Percentiles rank a stretch among this genome's conserved stretches.
phyloP scores from a whole-genome alignment of 23 tunicate species.

The Styela clava region DNA sequence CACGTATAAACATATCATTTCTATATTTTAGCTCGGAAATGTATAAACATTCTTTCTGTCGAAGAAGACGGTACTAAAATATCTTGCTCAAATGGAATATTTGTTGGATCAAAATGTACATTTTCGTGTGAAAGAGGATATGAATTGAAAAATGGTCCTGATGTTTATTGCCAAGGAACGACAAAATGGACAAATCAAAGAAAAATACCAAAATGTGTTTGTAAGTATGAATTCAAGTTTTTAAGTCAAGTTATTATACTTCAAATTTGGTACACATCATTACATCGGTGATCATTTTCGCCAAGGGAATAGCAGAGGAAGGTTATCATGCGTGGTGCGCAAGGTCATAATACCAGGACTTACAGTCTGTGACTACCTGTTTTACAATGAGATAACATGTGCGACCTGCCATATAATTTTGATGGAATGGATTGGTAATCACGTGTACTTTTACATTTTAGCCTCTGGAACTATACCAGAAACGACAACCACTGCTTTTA shows the following conservation, averaged over 20 bases:
- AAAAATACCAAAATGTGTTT: conserved; percentile 2
- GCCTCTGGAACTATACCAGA: background rate
- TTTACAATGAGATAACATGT: too few species aligned
- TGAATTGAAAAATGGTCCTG: conserved; percentile 25
- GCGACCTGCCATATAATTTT: too few species aligned
- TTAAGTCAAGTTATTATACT: too few species aligned
- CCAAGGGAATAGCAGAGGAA: too few species aligned
- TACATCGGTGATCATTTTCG: too few species aligned
- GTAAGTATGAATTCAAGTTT: background rate
- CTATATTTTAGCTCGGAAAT: background rate
- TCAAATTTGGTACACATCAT: too few species aligned
- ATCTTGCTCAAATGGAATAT: conserved; percentile 35
- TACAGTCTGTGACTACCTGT: too few species aligned
- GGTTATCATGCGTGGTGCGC: too few species aligned
- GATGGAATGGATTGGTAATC: too few species aligned
- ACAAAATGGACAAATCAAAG: conserved; percentile 49
- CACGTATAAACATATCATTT: too few species aligned
- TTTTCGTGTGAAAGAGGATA: conserved; percentile 33
- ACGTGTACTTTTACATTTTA: too few species aligned
- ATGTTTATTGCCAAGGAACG: conserved; percentile 61
- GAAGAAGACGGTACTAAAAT: conserved; percentile 21
- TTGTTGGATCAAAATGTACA: conserved; percentile 66
- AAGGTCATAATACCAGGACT: too few species aligned
- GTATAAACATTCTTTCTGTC: background rate
- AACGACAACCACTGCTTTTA: background rate